Evolutionary conservation across 2,888 invertebrate species (phyloP), one percentile per base, ranked within the genome.

Genomic region (Ypsolopha sequella): DNA sequence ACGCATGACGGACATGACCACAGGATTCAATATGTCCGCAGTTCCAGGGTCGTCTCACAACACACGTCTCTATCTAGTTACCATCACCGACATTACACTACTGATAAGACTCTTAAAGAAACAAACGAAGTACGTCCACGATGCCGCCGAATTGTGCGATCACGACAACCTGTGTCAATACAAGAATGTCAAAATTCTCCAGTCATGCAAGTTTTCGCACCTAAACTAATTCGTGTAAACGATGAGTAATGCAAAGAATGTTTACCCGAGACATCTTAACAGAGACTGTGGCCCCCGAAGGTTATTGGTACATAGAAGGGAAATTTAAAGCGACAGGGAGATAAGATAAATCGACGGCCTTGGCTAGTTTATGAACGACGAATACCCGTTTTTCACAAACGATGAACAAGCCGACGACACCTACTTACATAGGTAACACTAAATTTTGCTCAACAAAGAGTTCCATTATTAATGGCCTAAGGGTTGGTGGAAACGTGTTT

Each of bases 341-440:
- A 80, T 80, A 80, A 80, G 81, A 80, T 80, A 47, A 77, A 70
- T 63, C 58, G 24, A 55, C 55, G 62, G 61, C 68, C 69, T 70
- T 70, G 60, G 52, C 53, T 53, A 52, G 46, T 54, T 51, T 51
- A 49, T 11, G 14, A 39, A 48, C 38, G 14, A 36, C 38, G 36
- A 35, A 47, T 24, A 47, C 34, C 36, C 10, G 11, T n/a, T 11
- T 46, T 46, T 6, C n/a, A n/a, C n/a, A n/a, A 46, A 46, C 43
- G 14, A 8, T 7, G n/a, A 43, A 13, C 11, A 24, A 24, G 24
- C 2, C 24, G 24, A 24, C 24, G 24, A n/a, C n/a, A n/a, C n/a
- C n/a, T n/a, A n/a, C 24, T 24, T 24, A 4, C 24, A 3, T 24
- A 24, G 24, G 24, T 24, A 24, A 24, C 24, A 24, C 4, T 2